Conservation (phyloP, 2,888 invertebrate species). For the Caenorhabditis wallacei region DNA sequence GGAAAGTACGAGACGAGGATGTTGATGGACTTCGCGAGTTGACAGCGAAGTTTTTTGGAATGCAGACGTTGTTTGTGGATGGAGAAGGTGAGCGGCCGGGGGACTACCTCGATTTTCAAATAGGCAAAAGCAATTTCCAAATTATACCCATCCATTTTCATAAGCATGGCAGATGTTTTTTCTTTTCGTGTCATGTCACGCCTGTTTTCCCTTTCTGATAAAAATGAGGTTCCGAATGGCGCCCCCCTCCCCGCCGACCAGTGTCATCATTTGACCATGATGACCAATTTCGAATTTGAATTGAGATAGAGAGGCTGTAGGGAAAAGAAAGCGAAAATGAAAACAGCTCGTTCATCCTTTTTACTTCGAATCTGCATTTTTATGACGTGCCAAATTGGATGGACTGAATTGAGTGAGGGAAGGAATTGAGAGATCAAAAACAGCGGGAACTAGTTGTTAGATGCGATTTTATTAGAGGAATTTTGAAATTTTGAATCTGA, state of each 20-base stretch:
- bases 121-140: not conserved
- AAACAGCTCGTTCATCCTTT: conserved; percentile 31
- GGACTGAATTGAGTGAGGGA: conserved; percentile 49
- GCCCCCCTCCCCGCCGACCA: not conserved
- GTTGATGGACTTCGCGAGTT: conserved; percentile 41
- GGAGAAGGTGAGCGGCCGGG: conserved; percentile 62
- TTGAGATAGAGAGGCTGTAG: not conserved
- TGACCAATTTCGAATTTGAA: conserved; percentile 57
- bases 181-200: conserved; percentile 28
- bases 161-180: conserved; percentile 30
- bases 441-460: too few species aligned
- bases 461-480: too few species aligned
- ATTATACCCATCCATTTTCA: conserved; percentile 3
- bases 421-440: not conserved
- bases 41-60: conserved; percentile 65
- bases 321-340: conserved; percentile 18
- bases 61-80: conserved; percentile 64
- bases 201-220: conserved; percentile 59
- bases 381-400: conserved; percentile 63
- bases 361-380: conserved; percentile 39
- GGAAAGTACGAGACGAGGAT: conserved; percentile 55
- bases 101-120: not conserved
- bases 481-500: too few species aligned
- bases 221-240: conserved; percentile 32
- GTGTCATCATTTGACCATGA: conserved; percentile 33